A percentile compares a stretch with the other conserved stretches of the same genome.
phyloP scores from a whole-genome alignment of 2,888 invertebrate species.

The Cataglyphis albicans region DNA sequence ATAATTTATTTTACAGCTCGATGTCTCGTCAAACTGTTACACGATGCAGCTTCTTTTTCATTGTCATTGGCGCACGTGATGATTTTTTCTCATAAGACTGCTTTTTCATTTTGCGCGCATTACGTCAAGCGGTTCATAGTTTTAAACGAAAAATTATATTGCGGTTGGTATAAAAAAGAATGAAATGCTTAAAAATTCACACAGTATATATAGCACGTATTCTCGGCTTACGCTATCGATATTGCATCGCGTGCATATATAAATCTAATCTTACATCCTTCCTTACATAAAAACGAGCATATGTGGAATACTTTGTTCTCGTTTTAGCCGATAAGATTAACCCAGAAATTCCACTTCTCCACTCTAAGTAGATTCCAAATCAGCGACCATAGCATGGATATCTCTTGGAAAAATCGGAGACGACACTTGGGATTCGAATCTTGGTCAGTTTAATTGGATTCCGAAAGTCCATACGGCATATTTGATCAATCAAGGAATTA shows the following conservation, averaged over 20 bases:
- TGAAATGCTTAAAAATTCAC: not conserved
- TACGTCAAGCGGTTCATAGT: not conserved
- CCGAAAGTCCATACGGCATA: constrained; percentile 24
- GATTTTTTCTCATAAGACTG: constrained; percentile 10
- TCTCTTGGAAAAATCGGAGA: constrained; percentile 49
- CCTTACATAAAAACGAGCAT: not conserved
- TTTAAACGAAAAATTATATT: constrained; percentile 41
- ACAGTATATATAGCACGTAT: not conserved
- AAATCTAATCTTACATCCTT: constrained; percentile 32
- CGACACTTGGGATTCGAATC: constrained; percentile 43
- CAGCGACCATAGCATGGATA: constrained; percentile 18
- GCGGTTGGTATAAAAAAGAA: constrained; percentile 31
- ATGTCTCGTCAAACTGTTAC: constrained; percentile 22
- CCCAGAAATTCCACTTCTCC: constrained; percentile 30
- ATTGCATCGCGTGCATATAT: constrained; percentile 3
- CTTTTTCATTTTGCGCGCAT: not conserved
- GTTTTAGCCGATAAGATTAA: constrained; percentile 28
- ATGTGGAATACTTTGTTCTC: constrained; percentile 8
- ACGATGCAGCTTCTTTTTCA: constrained; percentile 6
- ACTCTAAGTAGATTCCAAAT: constrained; percentile 44
- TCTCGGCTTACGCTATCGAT: not conserved
- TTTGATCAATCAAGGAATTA: constrained; percentile 26
- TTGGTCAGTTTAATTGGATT: constrained; percentile 51
- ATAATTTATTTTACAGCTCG: constrained; percentile 38
- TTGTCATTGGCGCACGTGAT: constrained; percentile 34